Base-by-base conservation (phyloP, 2,797 vertebrate genomes). In the Atherinosoma microstoma region DNA sequence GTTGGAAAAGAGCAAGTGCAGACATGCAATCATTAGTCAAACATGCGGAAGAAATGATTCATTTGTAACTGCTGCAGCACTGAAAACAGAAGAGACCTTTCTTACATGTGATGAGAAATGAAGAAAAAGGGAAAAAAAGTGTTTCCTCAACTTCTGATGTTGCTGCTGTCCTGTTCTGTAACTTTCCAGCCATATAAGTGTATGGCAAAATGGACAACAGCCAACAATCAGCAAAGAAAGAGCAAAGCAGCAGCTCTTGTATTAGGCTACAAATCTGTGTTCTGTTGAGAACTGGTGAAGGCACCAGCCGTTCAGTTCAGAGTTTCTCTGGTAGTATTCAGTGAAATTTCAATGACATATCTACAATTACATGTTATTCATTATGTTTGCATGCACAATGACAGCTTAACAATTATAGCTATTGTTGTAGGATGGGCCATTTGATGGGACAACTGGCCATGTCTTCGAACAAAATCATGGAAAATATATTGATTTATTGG, bases 1-100 rank as follows among this genome's bases (percentile, higher is more conserved):
- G 85, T 67, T 87, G 89, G 89, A 88, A 92, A 91, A 63, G 77
- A 84, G 79, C 90, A 62, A 79, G 90, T 16, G 66, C 84, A 91
- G 91, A 93, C 92, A 87, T 93, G 89, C 82, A 82, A 74, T 92
- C 89, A 93, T 90, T 92, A 91, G 72, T 81, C 78, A 92, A 91
- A 90, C 88, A 90, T 87, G 84, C 90, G 92, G 92, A 93, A 89
- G 87, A 72, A 88, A 90, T 93, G 90, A 93, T 89, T 93, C 91
- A 92, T 93, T 83, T 87, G 49, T 84, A 79, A 81, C 56, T 47
- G 64, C 73, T 0, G 72, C 84, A 69, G 73, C 36, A 3, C 36
- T 67, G 67, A 71, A 83, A 85, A 87, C 84, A 92, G 59, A 80
- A 47, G 75, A 73, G 40, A 54, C 59, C 72, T 84, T 81, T 87